Evolutionary conservation across 2,797 vertebrate genomes (phyloP), one percentile per base, ranked within the genome.

Genomic region (Ceyx erithaca): DNA sequence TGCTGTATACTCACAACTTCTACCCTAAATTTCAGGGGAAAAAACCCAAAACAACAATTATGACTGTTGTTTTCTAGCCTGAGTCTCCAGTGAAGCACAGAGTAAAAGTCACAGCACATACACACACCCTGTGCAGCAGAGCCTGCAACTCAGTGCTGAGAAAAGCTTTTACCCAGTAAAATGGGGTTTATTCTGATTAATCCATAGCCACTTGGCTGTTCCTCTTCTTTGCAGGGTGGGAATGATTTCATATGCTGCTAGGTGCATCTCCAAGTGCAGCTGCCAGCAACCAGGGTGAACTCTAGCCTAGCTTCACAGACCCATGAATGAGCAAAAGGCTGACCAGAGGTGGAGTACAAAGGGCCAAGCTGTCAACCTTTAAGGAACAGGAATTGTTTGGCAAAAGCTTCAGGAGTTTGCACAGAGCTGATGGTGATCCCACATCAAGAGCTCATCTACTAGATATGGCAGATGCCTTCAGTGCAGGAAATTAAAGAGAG

Each of bases 381-480:
- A 40, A 52, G 52, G 52, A 84, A 20, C 17, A 55, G 10, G 16
- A 61, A 48, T 17, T 72, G 63, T 37, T 33, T 83, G 87, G 61
- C 77, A 89, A 62, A 91, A 80, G 31, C 20, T 67, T 87, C 68
- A 31, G 22, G 14, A 16, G 9, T 41, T 85, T 89, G 35, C 31
- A 45, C 45, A 26, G 61, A 83, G 63, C 66, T 67, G 25, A 67
- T 33, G 72, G 51, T 4, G 4, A 9, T 95, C 57, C 57, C 83
- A 76, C 55, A 54, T 40, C 33, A 59, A 79, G 51, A 81, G 49
- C 22, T 72, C 59, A 25, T 41, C 35, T 59, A 11, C 57, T 62
- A 89, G 63, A 43, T 89, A 75, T 7, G 43, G 66, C n/a, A 63
- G 70, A 80, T 84, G 63, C 75, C 59, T 80, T 91, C 80, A 91